Percentiles rank a stretch among this genome's conserved stretches.
Evolutionary conservation across 2,113 vertebrate species (phyloP).

Genomic region (Mus pahari): DNA sequence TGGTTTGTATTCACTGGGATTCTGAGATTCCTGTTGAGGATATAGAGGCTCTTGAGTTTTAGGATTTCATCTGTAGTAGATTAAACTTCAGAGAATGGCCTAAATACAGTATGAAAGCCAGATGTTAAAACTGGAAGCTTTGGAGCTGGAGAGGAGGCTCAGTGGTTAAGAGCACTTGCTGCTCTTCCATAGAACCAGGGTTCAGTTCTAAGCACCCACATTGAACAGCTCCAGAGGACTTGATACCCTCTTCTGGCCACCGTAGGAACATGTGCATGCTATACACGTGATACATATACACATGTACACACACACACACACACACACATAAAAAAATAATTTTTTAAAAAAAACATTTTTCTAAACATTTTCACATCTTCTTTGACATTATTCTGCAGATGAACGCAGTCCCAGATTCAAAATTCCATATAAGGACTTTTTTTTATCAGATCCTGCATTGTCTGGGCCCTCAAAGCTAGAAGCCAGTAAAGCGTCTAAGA

Average conservation of each 20-base stretch:
- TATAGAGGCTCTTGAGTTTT: constrained; percentile 56
- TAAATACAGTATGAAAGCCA: constrained; percentile 17
- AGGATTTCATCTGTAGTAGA: constrained; percentile 66
- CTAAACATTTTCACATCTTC: background rate
- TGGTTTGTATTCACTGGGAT: constrained; percentile 13
- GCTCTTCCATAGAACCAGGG: background rate
- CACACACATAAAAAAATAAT: background rate
- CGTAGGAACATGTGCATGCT: background rate
- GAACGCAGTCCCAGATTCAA: constrained; percentile 46
- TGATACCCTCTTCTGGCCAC: background rate
- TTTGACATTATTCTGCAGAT: constrained; percentile 4
- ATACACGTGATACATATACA: background rate
- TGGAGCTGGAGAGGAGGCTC: background rate
- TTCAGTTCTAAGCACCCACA: background rate
- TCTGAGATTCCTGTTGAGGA: constrained; percentile 35
- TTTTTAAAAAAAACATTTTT: background rate
- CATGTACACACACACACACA: background rate
- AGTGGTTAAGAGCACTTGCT: background rate
- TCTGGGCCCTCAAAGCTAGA: constrained; percentile 17
- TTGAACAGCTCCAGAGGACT: background rate
- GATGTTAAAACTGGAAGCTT: background rate
- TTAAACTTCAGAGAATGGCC: constrained; percentile 64
- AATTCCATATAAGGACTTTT: background rate
- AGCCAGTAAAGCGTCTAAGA: constrained; percentile 54
- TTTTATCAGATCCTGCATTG: constrained; percentile 24